Conservation (phyloP, 1,140 invertebrate genomes). For the Calycopis cecrops region DNA sequence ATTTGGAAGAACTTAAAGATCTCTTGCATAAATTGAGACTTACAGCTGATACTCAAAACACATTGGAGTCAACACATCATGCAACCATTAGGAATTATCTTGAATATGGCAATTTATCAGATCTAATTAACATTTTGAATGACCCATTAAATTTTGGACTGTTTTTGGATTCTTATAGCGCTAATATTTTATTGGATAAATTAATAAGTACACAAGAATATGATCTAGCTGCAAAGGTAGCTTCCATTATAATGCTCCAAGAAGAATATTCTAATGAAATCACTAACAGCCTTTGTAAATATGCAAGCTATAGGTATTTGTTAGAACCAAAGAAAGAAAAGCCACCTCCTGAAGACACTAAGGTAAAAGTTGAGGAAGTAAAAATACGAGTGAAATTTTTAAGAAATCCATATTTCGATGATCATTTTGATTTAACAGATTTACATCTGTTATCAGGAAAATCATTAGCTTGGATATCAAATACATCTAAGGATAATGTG, state of each 20-base stretch:
- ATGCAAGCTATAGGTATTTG: conserved; percentile 86
- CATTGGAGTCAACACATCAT: conserved; percentile 87
- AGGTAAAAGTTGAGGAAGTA: conserved; percentile 78
- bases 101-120: conserved; percentile 74
- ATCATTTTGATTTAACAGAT: conserved; percentile 89
- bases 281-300: conserved; percentile 80
- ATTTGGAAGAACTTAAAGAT: conserved; percentile 81
- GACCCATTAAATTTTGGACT: conserved; percentile 92
- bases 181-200: conserved; percentile 88
- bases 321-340: conserved; percentile 71
- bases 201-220: conserved; percentile 84
- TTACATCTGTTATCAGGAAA: conserved; percentile 84
- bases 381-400: conserved; percentile 87
- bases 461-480: conserved; percentile 81
- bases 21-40: conserved; percentile 82
- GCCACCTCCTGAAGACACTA: conserved; percentile 54
- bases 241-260: conserved; percentile 89
- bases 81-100: conserved; percentile 84
- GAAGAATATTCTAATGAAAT: conserved; percentile 89
- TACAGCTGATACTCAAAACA: conserved; percentile 80
- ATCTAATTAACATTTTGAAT: conserved; percentile 83
- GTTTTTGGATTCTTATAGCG: conserved; percentile 87
- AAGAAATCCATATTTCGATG: conserved; percentile 88
- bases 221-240: conserved; percentile 84
- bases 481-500: conserved; percentile 70